A percentile compares a stretch with the other conserved stretches of the same genome.
Conservation (phyloP, 2,113 vertebrate genomes). For the Lamprologus ornatipinnis region DNA sequence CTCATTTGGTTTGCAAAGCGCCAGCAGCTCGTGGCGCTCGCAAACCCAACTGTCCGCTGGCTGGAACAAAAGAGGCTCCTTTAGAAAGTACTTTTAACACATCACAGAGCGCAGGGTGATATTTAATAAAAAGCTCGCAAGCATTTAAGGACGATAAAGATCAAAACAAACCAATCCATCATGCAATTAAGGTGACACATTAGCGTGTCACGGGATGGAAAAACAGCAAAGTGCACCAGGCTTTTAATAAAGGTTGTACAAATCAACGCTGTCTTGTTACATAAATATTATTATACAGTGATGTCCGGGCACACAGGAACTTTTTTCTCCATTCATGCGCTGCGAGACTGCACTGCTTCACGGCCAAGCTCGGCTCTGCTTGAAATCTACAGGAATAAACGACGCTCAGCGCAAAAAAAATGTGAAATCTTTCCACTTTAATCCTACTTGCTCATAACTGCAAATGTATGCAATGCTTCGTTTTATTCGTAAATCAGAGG, state of each 20-base stretch:
- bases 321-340: constrained; percentile 12
- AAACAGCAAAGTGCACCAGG: neutral
- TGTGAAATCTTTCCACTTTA: neutral
- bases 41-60: neutral
- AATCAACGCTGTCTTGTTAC: fast-evolving
- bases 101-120: neutral
- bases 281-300: neutral
- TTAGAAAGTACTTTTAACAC: neutral
- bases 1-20: neutral
- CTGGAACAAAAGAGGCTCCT: neutral
- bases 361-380: neutral
- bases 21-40: neutral
- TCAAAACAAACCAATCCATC: neutral
- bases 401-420: neutral
- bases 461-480: neutral
- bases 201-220: neutral
- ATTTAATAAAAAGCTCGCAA: neutral
- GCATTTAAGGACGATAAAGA: neutral
- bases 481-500: neutral
- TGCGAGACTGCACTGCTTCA: neutral
- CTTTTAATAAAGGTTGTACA: neutral
- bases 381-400: neutral
- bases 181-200: neutral
- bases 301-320: neutral
- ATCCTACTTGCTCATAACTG: neutral